Percentiles rank a stretch among this genome's conserved stretches.
Conservation (phyloP, 2,888 invertebrate genomes). For the Trypoxylon attenuatum region DNA sequence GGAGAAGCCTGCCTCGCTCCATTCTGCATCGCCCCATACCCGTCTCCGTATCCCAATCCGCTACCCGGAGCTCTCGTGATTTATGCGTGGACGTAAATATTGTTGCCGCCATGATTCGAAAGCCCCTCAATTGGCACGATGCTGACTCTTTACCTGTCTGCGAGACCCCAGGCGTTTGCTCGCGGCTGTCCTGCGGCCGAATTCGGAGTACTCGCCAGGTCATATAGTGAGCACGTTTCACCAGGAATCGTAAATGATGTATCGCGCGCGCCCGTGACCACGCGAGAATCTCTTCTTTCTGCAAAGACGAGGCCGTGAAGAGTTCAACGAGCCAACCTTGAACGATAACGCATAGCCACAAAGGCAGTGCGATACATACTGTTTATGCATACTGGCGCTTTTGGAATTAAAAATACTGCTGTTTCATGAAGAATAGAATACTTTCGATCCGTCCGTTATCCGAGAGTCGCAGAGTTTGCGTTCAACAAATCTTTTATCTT, state of each 20-base stretch:
- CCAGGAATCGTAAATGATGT: neutral
- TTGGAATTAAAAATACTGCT: too few species aligned
- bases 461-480: too few species aligned
- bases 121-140: constrained; percentile 46
- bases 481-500: too few species aligned
- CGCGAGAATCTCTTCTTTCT: too few species aligned
- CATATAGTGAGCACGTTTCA: neutral
- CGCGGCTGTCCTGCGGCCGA: neutral
- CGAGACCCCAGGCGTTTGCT: constrained; percentile 15
- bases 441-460: too few species aligned
- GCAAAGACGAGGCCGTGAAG: too few species aligned
- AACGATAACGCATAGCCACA: too few species aligned
- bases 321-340: too few species aligned
- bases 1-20: constrained; percentile 23
- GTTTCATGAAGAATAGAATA: too few species aligned
- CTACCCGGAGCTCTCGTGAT: constrained; percentile 58
- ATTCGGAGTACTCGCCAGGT: neutral
- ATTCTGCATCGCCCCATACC: constrained; percentile 12
- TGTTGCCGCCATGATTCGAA: constrained; percentile 58
- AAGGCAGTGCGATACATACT: too few species aligned
- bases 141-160: constrained; percentile 44
- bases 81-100: constrained; percentile 71
- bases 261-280: neutral
- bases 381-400: too few species aligned
- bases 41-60: constrained; percentile 10